These are phyloP conservation scores for Dendrophyllia cribrosa DNA, from an alignment of 64 coral and sea anemone genomes.

Conservation along the genomic window DNA sequence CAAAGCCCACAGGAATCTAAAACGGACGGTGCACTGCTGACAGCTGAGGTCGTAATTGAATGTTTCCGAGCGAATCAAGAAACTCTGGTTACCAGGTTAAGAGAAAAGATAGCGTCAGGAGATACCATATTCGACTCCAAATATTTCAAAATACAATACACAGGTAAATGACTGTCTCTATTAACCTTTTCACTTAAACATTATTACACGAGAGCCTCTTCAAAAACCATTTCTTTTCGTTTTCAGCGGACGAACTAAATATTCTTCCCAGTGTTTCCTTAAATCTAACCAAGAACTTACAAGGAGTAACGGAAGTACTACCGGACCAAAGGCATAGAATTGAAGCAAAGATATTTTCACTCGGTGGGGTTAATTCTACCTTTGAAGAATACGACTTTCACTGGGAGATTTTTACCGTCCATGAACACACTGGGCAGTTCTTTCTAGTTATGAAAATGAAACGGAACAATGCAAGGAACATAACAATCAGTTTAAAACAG, in stretches of 20 bases:
- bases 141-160: constrained; percentile 69
- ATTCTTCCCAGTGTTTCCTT: constrained; percentile 18
- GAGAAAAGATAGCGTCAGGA: constrained; percentile 15
- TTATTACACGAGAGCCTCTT: too few species aligned
- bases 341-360: background rate
- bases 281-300: constrained; percentile 5
- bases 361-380: background rate
- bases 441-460: background rate
- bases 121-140: constrained; percentile 66
- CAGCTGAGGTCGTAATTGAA: constrained; percentile 70
- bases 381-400: background rate
- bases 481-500: background rate
- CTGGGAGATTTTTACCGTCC: constrained; percentile 32
- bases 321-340: background rate
- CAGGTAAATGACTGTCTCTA: constrained; percentile 30
- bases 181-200: too few species aligned
- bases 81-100: constrained; percentile 55
- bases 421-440: constrained; percentile 19
- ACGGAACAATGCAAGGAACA: background rate
- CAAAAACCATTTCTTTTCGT: background rate
- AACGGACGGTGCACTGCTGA: constrained; percentile 8
- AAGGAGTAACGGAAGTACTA: background rate
- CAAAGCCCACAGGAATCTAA: constrained; percentile 22
- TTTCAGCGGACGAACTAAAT: background rate
- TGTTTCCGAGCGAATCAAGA: constrained; percentile 72